phyloP scores from a whole-genome alignment of 1,140 invertebrate species.

The Pararge aegeria region DNA sequence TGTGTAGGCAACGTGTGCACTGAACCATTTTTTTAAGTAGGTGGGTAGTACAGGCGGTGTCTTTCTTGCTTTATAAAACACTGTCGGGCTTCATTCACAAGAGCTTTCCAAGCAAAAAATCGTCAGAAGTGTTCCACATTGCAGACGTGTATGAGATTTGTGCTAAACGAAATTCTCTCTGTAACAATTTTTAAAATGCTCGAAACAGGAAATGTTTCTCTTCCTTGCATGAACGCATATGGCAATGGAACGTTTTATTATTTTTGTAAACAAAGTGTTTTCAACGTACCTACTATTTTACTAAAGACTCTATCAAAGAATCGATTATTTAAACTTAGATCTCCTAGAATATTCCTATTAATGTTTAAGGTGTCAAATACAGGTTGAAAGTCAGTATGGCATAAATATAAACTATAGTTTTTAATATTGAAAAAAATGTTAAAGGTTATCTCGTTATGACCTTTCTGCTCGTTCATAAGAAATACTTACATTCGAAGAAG shows the following conservation, averaged over 20 bases:
- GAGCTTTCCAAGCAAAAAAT: conserved; percentile 52
- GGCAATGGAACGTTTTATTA: neutral
- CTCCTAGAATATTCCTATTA: too few relatives aligned
- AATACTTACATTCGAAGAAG: too few relatives aligned
- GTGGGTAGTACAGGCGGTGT: conserved; percentile 27
- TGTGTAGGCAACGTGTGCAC: conserved; percentile 16
- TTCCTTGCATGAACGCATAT: neutral
- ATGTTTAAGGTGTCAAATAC: too few relatives aligned
- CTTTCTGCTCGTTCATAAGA: too few relatives aligned
- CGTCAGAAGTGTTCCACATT: conserved; percentile 41
- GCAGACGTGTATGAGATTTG: conserved; percentile 3
- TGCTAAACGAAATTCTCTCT: conserved; percentile 11
- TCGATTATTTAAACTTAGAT: too few relatives aligned
- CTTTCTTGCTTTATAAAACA: conserved; percentile 50
- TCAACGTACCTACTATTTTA: neutral
- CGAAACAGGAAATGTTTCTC: conserved; percentile 1
- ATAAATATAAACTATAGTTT: too few relatives aligned
- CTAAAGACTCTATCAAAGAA: too few relatives aligned
- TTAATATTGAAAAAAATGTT: too few relatives aligned
- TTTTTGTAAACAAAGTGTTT: neutral
- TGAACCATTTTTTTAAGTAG: conserved; percentile 33
- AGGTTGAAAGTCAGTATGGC: too few relatives aligned
- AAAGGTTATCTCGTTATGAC: too few relatives aligned
- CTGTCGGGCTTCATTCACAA: conserved; percentile 37
- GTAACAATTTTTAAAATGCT: conserved; percentile 2